phyloP scores from a whole-genome alignment of 2,888 invertebrate species.

The Coremacera marginata region DNA sequence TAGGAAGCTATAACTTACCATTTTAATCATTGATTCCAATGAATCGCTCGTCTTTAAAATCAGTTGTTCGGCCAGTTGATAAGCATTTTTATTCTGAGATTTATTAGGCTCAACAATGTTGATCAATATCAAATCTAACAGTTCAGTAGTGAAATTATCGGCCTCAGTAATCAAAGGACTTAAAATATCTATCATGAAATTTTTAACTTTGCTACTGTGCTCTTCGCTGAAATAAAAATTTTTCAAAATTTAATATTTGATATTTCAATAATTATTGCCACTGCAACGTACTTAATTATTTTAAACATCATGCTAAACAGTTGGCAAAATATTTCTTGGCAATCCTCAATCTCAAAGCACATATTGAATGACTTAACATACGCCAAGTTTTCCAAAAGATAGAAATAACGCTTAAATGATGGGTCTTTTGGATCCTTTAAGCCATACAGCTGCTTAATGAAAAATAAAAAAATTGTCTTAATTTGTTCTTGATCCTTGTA shows the following conservation, averaged over 20 bases:
- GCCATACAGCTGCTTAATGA: conserved; percentile 93
- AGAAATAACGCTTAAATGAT: conserved; percentile 97
- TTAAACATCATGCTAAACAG: conserved; percentile 94
- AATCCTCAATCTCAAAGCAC: conserved; percentile 97
- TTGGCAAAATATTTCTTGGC: conserved; percentile 95
- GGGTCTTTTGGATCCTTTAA: conserved; percentile 96
- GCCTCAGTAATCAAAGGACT: conserved; percentile 95
- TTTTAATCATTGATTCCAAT: conserved; percentile 94
- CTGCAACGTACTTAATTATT: conserved; percentile 89
- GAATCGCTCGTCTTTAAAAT: conserved; percentile 92
- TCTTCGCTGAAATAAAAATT: conserved; percentile 78
- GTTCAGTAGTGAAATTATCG: conserved; percentile 93
- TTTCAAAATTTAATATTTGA: conserved; percentile 7
- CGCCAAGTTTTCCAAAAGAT: conserved; percentile 94
- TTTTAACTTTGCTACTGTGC: conserved; percentile 95
- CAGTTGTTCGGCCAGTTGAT: conserved; percentile 90
- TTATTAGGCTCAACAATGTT: conserved; percentile 96
- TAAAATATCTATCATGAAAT: conserved; percentile 96
- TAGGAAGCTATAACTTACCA: conserved; percentile 71
- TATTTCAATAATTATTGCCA: neutral
- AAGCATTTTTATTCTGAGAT: conserved; percentile 89
- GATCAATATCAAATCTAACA: conserved; percentile 92
- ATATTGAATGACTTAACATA: conserved; percentile 99
- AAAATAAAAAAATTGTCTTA: conserved; percentile 90
- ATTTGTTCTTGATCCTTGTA: conserved; percentile 96